phyloP scores from a whole-genome alignment of 2,113 vertebrate genomes.

The Meriones unguiculatus region DNA sequence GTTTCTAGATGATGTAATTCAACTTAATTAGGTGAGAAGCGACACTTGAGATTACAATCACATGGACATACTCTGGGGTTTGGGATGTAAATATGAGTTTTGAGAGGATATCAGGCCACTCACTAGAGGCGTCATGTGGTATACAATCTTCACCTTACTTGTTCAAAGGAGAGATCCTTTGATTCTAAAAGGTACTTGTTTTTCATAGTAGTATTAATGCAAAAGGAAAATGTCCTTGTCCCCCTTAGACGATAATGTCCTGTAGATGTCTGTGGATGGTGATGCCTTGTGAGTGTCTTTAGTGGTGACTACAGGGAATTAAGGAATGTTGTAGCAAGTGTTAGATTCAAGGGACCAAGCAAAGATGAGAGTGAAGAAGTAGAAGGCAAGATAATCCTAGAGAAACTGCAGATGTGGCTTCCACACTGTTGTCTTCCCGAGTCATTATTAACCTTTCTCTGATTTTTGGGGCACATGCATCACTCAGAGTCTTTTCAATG shows the following conservation, averaged over 20 bases:
- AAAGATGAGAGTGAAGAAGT: neutral
- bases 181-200: neutral
- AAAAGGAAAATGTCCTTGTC: neutral
- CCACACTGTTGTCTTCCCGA: rapidly evolving
- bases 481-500: neutral
- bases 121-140: neutral
- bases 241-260: neutral
- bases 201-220: neutral
- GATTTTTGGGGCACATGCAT: rapidly evolving
- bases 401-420: neutral
- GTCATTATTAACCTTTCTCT: neutral
- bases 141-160: neutral
- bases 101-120: no score
- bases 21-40: neutral
- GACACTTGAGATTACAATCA: neutral
- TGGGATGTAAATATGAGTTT: neutral
- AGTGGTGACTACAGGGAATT: neutral
- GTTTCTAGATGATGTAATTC: neutral
- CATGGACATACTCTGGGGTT: neutral
- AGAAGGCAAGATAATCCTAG: no score
- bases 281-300: neutral
- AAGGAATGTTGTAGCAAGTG: neutral
- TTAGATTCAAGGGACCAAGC: neutral
- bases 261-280: neutral
- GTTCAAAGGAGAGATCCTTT: neutral